Base-by-base conservation (phyloP, 2,797 vertebrate genomes). In the Ctenopoma multispine region DNA sequence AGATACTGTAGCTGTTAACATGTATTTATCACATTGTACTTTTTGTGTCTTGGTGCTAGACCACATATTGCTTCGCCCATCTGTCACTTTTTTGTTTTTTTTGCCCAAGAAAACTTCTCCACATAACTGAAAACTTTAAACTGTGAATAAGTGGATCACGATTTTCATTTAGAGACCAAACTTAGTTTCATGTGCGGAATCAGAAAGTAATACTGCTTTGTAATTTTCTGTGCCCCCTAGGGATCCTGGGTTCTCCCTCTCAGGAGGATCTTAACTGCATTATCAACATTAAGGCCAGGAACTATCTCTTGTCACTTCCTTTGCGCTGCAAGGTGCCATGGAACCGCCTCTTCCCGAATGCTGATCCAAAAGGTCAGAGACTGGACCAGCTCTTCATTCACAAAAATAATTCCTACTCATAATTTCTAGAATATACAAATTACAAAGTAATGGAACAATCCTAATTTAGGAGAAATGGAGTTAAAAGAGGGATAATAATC, bases 281-380 rank as follows among this genome's bases (percentile, higher is more conserved):
- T 89, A 97, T 97, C 58, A 97, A 97, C 83, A 95, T 96, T 56
- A 94, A 97, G 57, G 97, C 96, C 6, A 93, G 97, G 18, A 97
- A 97, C 53, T 98, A 98, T 82, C 89, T 98, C 10, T 91, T 97
- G 89, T 96, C 96, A 15, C 68, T 98, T 53, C 96, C 96, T 0
- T 69, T 92, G 50, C 96, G 96, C 47, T 94, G 95, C 59, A 94
- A 97, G 74, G 95, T 96, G 79, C 96, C 96, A 0, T 97, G 96
- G 96, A 90, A 92, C 87, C 95, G 94, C 17, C 93, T 98, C 1
- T 97, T 96, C 55, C 94, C 95, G 60, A 95, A 94, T 13, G 94
- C 96, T 0, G 96, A 97, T 58, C 88, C 89, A 27, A 97, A 96
- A 94, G 96, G 96, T 97, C 20, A 80, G 82, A 75, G 29, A 18